Conservation (phyloP, 2,113 vertebrate genomes). For the Physeter macrocephalus region DNA sequence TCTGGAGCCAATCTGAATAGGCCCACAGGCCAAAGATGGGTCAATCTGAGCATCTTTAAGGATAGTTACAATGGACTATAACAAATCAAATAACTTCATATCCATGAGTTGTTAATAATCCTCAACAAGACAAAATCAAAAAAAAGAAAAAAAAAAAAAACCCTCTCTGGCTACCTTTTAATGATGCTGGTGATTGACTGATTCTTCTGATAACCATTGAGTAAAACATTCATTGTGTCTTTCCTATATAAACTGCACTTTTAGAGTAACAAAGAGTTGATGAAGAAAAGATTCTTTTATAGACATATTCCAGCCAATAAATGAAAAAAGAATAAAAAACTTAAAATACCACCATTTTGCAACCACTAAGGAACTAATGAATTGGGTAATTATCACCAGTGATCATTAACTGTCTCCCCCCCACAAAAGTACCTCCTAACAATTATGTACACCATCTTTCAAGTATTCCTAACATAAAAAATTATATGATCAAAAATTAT, state of each 20-base stretch:
- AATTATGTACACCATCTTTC: neutral
- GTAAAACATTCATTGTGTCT: neutral
- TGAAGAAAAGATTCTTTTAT: neutral
- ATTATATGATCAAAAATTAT: neutral
- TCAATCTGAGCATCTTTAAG: neutral
- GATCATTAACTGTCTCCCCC: neutral
- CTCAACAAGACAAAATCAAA: neutral
- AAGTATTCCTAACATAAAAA: neutral
- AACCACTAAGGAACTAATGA: neutral
- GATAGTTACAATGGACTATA: neutral
- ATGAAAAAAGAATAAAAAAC: neutral
- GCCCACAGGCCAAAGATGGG: neutral
- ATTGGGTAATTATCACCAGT: neutral
- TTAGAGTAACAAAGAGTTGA: neutral
- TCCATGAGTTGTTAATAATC: neutral
- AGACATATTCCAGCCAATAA: constrained; percentile 6
- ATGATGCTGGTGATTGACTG: neutral
- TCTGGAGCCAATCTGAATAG: neutral
- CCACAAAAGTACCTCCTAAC: neutral
- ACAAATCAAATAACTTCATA: constrained; percentile 35
- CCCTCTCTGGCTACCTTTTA: neutral
- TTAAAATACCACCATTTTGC: neutral
- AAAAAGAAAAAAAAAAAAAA: neutral
- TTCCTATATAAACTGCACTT: neutral
- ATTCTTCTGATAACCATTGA: neutral